Conservation (phyloP, 2,113 vertebrate genomes). For the Hydrochoerus hydrochaeris region DNA sequence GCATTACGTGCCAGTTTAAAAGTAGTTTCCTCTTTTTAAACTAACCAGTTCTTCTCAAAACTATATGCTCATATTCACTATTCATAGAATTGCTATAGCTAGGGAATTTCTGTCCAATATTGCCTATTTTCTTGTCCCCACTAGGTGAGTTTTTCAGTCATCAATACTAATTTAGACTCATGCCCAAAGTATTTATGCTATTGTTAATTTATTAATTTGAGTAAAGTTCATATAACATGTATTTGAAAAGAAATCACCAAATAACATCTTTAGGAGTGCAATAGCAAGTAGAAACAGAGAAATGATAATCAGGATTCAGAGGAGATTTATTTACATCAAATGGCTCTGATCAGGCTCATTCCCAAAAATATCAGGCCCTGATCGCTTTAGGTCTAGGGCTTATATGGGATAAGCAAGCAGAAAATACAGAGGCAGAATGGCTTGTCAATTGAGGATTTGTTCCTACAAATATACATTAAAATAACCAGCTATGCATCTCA, state of each 20-base stretch:
- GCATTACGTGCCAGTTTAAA: background rate
- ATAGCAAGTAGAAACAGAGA: too few species aligned
- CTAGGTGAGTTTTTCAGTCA: background rate
- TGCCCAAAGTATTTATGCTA: background rate
- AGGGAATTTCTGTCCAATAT: background rate
- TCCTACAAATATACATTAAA: too few species aligned
- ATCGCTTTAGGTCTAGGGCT: too few species aligned
- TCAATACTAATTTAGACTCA: background rate
- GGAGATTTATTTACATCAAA: too few species aligned
- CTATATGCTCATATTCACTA: background rate
- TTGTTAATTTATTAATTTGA: background rate
- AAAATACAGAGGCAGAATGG: too few species aligned
- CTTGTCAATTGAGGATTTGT: too few species aligned
- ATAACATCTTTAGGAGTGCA: too few species aligned
- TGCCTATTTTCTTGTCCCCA: background rate
- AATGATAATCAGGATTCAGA: too few species aligned
- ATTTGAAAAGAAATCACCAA: background rate
- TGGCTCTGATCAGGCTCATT: too few species aligned
- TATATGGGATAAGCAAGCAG: too few species aligned
- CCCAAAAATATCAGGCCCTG: too few species aligned
- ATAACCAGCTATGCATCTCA: too few species aligned
- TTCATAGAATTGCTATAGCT: background rate
- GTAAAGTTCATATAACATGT: background rate
- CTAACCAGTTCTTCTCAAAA: background rate
- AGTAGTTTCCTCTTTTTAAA: background rate